Percentiles rank a stretch among this genome's conserved stretches.
Conservation (phyloP, 2,113 vertebrate genomes). For the Oncorhynchus mykiss region DNA sequence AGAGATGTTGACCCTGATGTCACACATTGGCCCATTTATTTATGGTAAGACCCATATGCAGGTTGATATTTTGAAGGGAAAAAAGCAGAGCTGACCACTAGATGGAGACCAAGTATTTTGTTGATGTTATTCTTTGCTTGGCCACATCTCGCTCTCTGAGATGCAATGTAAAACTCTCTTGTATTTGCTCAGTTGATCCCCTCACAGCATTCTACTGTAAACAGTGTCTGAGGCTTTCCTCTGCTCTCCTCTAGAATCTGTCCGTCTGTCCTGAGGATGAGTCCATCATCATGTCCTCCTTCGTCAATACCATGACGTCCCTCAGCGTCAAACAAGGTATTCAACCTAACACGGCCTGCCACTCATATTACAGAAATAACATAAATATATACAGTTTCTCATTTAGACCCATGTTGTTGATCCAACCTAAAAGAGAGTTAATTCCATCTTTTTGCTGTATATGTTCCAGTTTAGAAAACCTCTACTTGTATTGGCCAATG, state of each 20-base stretch:
- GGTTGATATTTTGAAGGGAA: neutral
- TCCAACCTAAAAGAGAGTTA: no score
- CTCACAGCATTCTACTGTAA: neutral
- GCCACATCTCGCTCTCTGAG: neutral
- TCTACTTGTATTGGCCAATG: no score
- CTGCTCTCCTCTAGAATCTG: slow-evolving; percentile 81
- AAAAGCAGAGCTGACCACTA: slow-evolving; percentile 56
- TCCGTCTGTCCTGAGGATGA: slow-evolving; percentile 98
- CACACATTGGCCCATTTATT: no score
- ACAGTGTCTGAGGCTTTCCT: neutral
- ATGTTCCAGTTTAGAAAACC: no score
- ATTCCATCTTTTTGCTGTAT: no score
- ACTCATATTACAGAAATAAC: neutral
- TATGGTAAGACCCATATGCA: no score
- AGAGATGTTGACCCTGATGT: no score
- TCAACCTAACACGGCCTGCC: slow-evolving; percentile 2
- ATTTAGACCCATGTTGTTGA: no score
- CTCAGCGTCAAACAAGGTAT: slow-evolving; percentile 97
- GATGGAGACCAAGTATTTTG: slow-evolving; percentile 35
- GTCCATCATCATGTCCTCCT: slow-evolving; percentile 99
- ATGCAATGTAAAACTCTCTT: neutral
- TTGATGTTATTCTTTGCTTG: neutral
- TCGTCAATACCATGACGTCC: slow-evolving; percentile 99
- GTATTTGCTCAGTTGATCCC: neutral
- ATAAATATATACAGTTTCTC: no score